Base-by-base conservation (phyloP, 2,797 vertebrate genomes). In the Sebastes hubbsi region DNA sequence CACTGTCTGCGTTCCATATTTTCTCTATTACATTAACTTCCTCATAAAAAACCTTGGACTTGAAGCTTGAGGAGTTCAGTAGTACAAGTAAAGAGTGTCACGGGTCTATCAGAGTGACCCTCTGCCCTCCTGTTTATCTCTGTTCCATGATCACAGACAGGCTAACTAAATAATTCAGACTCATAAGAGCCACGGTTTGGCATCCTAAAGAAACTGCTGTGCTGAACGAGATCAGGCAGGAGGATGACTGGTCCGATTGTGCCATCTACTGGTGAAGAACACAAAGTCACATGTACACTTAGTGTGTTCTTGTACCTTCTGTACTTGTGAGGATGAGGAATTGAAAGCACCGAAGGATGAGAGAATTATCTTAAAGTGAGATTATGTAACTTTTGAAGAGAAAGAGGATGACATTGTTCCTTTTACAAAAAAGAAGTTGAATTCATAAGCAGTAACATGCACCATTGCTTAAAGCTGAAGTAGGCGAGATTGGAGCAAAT, bases 161-260 rank as follows among this genome's bases (percentile, higher is more conserved):
- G 36, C 61, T 6, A 8, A 38, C 81, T 94, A 68, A 94, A 92
- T 92, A 83, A 94, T 93, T 91, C 64, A 92, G 27, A 46, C 22
- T 11, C 30, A 30, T 2, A 18, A 80, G 34, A 82, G 72, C 18
- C 12, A 38, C 65, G 2, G 64, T 69, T 69, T 81, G 78, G 68
- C 82, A 81, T 49, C 32, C 10, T n/a, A 11, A 3, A 16, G 62
- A n/a, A 55, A 16, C 68, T 4, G 4, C 10, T 4, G 58, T 13
- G 32, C 42, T 22, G 58, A 70, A 18, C 24, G 3, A 16, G 20
- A 27, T 9, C 36, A 38, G 54, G 22, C 8, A 32, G 38, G 22
- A 52, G 27, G 14, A 36, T 5, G 32, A 38, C 52, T 64, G 49
- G 24, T 80, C 0, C 79, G 74, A 84, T 3, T 3, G 12, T 20